A percentile compares a stretch with the other conserved stretches of the same genome.
Evolutionary conservation across 2,113 vertebrate species (phyloP).

Genomic region (Carollia perspicillata): DNA sequence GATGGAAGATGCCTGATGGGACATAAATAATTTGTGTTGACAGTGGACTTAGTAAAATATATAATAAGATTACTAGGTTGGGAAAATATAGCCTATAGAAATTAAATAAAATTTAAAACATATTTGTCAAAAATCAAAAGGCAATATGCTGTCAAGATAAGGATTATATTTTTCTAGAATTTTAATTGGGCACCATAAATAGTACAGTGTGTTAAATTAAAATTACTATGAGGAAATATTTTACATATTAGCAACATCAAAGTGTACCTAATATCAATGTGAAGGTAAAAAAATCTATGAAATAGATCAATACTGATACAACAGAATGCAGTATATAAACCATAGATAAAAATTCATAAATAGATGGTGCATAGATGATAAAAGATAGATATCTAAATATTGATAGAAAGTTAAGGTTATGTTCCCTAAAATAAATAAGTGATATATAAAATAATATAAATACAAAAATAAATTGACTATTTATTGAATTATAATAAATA

Average conservation of each 20-base stretch:
- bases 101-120: neutral
- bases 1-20: constrained; percentile 93
- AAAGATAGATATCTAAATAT: neutral
- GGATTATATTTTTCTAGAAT: neutral
- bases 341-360: neutral
- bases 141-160: neutral
- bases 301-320: neutral
- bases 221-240: neutral
- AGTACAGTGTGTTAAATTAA: neutral
- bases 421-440: neutral
- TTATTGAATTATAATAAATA: neutral
- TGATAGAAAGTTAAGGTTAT: neutral
- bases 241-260: neutral
- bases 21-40: constrained; percentile 12
- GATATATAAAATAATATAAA: neutral
- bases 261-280: neutral
- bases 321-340: neutral
- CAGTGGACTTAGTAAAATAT: neutral
- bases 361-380: neutral
- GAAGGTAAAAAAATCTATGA: neutral
- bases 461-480: neutral
- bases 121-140: neutral
- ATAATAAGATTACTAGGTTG: neutral
- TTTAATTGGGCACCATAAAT: neutral
- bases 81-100: neutral